These are phyloP conservation scores for Diachasmimorpha longicaudata DNA, from an alignment of 1,140 invertebrate species.

Conservation along the genomic window DNA sequence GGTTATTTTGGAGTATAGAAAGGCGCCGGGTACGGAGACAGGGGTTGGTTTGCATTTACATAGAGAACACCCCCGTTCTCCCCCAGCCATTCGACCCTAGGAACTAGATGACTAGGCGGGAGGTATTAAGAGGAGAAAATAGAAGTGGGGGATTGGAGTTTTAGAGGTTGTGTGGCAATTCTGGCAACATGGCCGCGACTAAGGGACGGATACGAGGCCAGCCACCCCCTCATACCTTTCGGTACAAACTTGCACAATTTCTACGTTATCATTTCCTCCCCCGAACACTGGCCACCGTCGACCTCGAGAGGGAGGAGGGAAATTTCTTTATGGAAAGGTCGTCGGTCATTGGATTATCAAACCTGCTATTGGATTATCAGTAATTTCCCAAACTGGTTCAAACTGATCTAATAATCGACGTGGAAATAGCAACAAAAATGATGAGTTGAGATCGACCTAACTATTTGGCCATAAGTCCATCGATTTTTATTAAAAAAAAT, in stretches of 20 bases:
- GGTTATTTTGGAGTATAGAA: slow-evolving; percentile 39
- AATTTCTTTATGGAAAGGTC: neutral
- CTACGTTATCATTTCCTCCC: slow-evolving; percentile 24
- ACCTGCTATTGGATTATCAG: slow-evolving; percentile 60
- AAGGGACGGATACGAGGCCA: slow-evolving; percentile 40
- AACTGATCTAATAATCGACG: too few species aligned
- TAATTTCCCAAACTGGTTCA: slow-evolving; percentile 38
- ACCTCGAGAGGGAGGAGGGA: neutral
- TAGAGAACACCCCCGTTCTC: slow-evolving; percentile 56
- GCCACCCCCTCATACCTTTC: slow-evolving; percentile 23
- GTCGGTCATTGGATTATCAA: slow-evolving; percentile 61
- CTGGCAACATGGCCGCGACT: slow-evolving; percentile 62
- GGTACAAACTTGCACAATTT: slow-evolving; percentile 14
- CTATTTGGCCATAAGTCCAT: too few species aligned
- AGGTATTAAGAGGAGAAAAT: slow-evolving; percentile 60
- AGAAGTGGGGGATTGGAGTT: slow-evolving; percentile 30
- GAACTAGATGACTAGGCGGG: slow-evolving; percentile 59
- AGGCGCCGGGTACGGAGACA: slow-evolving; percentile 37
- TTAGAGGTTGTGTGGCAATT: slow-evolving; percentile 53
- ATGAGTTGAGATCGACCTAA: too few species aligned
- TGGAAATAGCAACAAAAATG: too few species aligned
- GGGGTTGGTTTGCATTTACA: slow-evolving; percentile 61
- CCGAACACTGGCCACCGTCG: neutral
- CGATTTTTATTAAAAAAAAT: too few species aligned
- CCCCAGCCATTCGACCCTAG: slow-evolving; percentile 19